A percentile compares a stretch with the other conserved stretches of the same genome.
These are phyloP conservation scores for Benitochromis conjunctus DNA, from an alignment of 2,113 vertebrate species.

Conservation along the genomic window DNA sequence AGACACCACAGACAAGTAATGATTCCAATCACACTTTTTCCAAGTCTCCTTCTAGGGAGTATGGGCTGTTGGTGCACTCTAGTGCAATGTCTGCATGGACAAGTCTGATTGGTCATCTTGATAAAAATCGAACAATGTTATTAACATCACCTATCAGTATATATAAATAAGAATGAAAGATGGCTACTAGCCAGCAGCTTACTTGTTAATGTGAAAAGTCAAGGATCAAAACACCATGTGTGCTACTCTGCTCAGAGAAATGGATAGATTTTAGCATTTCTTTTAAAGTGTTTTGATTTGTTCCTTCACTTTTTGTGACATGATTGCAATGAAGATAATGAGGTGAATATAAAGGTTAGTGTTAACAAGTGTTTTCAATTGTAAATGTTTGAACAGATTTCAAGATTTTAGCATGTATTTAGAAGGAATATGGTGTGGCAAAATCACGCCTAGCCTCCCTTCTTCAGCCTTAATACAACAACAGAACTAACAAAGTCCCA, in stretches of 20 bases:
- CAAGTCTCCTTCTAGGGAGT: background rate
- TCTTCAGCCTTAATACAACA: background rate
- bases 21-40: accelerated
- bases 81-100: background rate
- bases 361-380: background rate
- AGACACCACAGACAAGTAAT: too few relatives aligned
- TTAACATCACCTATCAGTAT: accelerated
- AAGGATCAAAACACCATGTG: background rate
- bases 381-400: background rate
- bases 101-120: background rate
- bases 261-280: background rate
- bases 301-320: background rate
- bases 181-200: background rate
- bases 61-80: accelerated
- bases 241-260: accelerated
- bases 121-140: background rate
- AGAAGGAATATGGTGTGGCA: background rate
- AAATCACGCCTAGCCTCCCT: background rate
- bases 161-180: background rate
- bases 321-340: background rate
- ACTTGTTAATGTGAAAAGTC: background rate
- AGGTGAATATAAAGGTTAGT: background rate
- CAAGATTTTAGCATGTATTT: background rate
- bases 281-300: background rate
- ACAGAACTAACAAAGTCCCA: background rate